These are phyloP conservation scores for Eilema griseolum DNA, from an alignment of 2,888 invertebrate species.

Conservation along the genomic window DNA sequence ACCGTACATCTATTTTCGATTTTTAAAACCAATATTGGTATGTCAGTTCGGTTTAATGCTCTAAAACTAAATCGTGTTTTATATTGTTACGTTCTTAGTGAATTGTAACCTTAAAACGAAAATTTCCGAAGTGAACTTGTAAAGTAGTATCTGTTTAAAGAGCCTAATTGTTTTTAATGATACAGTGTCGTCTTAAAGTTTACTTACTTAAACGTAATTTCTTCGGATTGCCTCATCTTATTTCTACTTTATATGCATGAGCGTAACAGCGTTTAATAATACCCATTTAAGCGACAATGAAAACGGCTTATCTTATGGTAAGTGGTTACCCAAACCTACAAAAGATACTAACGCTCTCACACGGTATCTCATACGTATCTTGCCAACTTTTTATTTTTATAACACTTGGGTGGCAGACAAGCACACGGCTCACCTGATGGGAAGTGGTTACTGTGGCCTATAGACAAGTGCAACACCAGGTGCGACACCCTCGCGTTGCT, in stretches of 20 bases:
- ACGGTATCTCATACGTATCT: too few species aligned
- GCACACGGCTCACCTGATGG: too few species aligned
- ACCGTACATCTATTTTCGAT: background rate
- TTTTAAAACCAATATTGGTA: background rate
- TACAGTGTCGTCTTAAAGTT: conserved; percentile 31
- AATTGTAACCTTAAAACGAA: conserved; percentile 28
- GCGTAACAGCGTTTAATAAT: background rate
- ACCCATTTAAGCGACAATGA: background rate
- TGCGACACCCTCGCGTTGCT: too few species aligned
- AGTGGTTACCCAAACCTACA: background rate
- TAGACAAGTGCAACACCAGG: too few species aligned
- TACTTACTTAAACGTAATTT: conserved; percentile 3
- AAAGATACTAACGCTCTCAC: background rate
- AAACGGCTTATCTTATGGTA: background rate
- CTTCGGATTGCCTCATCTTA: background rate
- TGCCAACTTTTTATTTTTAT: too few species aligned
- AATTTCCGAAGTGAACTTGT: conserved; percentile 46
- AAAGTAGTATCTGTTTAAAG: conserved; percentile 43
- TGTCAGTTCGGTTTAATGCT: background rate
- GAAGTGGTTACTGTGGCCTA: too few species aligned
- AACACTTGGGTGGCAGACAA: too few species aligned
- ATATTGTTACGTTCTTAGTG: background rate
- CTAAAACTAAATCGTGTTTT: background rate
- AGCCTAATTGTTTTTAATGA: conserved; percentile 49
- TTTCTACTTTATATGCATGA: background rate